Percentiles rank a stretch among this genome's conserved stretches.
phyloP scores from a whole-genome alignment of 2,113 vertebrate genomes.

The Scophthalmus maximus region DNA sequence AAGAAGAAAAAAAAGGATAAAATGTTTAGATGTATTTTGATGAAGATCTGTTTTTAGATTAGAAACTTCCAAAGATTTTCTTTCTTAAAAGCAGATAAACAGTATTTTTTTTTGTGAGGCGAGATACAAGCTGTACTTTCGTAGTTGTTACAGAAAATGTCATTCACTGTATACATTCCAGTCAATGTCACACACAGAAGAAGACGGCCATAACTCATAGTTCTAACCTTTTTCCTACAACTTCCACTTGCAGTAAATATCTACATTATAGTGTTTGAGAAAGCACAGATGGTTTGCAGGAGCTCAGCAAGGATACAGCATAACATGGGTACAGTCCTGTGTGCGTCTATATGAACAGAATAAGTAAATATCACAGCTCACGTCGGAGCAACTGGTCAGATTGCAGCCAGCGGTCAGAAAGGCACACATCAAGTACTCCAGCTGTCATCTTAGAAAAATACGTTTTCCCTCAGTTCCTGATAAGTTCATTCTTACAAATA shows the following conservation, averaged over 20 bases:
- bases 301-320: background rate
- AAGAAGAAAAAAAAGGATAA: background rate
- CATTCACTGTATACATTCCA: background rate
- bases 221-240: background rate
- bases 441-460: conserved; percentile 1
- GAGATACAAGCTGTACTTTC: background rate
- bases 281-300: background rate
- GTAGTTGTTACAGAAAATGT: background rate
- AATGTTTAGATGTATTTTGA: too few relatives aligned
- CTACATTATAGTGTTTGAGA: background rate
- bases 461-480: background rate
- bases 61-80: too few relatives aligned
- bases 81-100: too few relatives aligned
- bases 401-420: background rate
- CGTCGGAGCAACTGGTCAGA: background rate
- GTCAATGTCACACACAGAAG: background rate
- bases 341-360: background rate
- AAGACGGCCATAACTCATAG: background rate
- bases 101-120: background rate
- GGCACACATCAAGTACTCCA: background rate
- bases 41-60: too few relatives aligned
- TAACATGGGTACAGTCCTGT: background rate
- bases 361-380: background rate
- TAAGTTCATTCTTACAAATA: conserved; percentile 50
- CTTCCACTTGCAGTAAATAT: background rate